These are phyloP conservation scores for Agrilus mali DNA, from an alignment of 2,888 invertebrate genomes.

Conservation along the genomic window DNA sequence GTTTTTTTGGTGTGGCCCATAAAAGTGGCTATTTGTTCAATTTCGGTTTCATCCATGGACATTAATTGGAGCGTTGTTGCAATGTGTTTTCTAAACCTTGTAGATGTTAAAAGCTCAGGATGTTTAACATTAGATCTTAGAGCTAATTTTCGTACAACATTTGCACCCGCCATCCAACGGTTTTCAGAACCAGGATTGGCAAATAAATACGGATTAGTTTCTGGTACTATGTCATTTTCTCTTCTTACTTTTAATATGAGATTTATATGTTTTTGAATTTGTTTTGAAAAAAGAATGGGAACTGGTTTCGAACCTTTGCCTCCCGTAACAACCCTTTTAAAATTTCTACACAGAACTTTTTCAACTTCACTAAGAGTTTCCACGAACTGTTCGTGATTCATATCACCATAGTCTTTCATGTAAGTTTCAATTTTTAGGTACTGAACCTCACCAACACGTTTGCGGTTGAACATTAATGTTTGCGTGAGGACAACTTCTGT, in stretches of 20 bases:
- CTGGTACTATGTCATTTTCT: slow-evolving; percentile 11
- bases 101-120: slow-evolving; percentile 6
- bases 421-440: slow-evolving; percentile 5
- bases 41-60: slow-evolving; percentile 12
- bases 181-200: slow-evolving; percentile 8
- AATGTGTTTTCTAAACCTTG: slow-evolving; percentile 11
- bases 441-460: slow-evolving; percentile 4
- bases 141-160: slow-evolving; percentile 5
- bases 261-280: slow-evolving; percentile 3
- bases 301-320: slow-evolving; percentile 13
- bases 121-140: slow-evolving; percentile 5
- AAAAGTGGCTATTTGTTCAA: slow-evolving; percentile 16
- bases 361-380: slow-evolving; percentile 7
- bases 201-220: slow-evolving; percentile 11
- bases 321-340: slow-evolving; percentile 9
- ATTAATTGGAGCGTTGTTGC: slow-evolving; percentile 16
- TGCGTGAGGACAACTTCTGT: slow-evolving; percentile 10
- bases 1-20: slow-evolving; percentile 19
- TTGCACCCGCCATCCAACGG: slow-evolving; percentile 7
- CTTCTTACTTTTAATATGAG: slow-evolving; percentile 10
- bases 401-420: not conserved
- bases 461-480: slow-evolving; percentile 7
- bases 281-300: slow-evolving; percentile 10
- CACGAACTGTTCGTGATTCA: slow-evolving; percentile 8
- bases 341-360: slow-evolving; percentile 7